phyloP scores from a whole-genome alignment of 1,140 invertebrate genomes.

The Zophobas atratus region DNA sequence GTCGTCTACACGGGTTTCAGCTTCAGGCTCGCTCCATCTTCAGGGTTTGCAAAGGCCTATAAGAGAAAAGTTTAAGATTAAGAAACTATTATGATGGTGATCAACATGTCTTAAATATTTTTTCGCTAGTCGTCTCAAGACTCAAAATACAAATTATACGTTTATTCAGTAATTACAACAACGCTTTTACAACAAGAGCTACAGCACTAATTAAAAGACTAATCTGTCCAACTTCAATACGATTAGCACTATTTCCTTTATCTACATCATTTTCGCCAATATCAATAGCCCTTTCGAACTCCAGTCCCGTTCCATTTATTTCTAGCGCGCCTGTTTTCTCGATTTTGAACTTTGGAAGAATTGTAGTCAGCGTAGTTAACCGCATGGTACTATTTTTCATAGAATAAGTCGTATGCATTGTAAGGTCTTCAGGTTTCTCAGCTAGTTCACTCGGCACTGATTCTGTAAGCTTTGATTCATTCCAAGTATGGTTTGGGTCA shows the following conservation, averaged over 20 bases:
- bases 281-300: background rate
- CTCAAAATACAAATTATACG: background rate
- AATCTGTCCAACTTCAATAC: background rate
- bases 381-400: slow-evolving; percentile 68
- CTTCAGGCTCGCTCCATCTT: slow-evolving; percentile 65
- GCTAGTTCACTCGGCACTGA: background rate
- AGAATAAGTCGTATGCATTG: background rate
- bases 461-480: too few species aligned
- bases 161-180: slow-evolving; percentile 30
- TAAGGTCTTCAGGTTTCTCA: background rate
- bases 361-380: background rate
- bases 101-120: background rate
- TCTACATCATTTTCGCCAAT: slow-evolving; percentile 9
- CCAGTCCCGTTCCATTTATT: background rate
- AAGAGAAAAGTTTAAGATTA: slow-evolving; percentile 17
- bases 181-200: slow-evolving; percentile 12
- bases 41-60: slow-evolving; percentile 69
- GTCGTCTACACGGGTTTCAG: slow-evolving; percentile 64
- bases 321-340: background rate
- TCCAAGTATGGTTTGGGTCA: too few species aligned
- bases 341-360: background rate
- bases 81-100: background rate
- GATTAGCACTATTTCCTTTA: background rate
- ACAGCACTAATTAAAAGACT: background rate
- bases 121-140: background rate